Base-by-base conservation (phyloP, 92 coral and sea anemone species). In the Epizoanthus stellaris region DNA sequence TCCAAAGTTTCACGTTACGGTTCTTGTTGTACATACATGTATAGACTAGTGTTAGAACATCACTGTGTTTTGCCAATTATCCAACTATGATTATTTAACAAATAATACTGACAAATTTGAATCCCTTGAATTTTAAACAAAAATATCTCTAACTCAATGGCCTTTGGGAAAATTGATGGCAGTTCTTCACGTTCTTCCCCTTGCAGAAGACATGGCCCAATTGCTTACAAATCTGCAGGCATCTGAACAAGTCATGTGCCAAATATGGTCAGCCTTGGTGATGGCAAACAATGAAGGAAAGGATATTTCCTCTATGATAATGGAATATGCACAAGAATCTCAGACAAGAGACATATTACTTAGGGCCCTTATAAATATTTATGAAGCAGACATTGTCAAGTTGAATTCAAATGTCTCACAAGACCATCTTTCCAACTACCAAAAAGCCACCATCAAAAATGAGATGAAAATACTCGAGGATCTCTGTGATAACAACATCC, bases 381-480 rank as follows among this genome's bases (percentile, higher is more conserved):
- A 81, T 66, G 61, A 66, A 66, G 65, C 20, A 40, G 76, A 81
- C 67, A 81, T 67, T 15, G 61, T 23, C 25, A 23, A 23, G 25
- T 23, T 23, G 25, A 23, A 23, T 23, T 23, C 25, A 23, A 65
- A 67, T 43, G 75, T 40, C 69, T 59, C 75, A 9, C n/a, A 80
- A 63, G 57, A 70, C 12, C 76, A 85, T 16, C 88, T 85, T 65
- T 67, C 89, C 38, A 45, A 75, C 20, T 4, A 75, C 19, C 89
- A 89, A 67, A 82, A 17, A 65, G 71, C 80, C 68, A 58, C 58
- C 23, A 53, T 88, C 36, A 53, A 25, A 11, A 25, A 42, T n/a
- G 89, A 89, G 64, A 74, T 89, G 74, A 89, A 87, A 65, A 76
- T 52, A 21, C 69, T 89, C 9, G 86, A 85, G 64, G 89, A 70